Conservation (phyloP, 2,797 vertebrate genomes). For the Schizothorax lantsangensis region DNA sequence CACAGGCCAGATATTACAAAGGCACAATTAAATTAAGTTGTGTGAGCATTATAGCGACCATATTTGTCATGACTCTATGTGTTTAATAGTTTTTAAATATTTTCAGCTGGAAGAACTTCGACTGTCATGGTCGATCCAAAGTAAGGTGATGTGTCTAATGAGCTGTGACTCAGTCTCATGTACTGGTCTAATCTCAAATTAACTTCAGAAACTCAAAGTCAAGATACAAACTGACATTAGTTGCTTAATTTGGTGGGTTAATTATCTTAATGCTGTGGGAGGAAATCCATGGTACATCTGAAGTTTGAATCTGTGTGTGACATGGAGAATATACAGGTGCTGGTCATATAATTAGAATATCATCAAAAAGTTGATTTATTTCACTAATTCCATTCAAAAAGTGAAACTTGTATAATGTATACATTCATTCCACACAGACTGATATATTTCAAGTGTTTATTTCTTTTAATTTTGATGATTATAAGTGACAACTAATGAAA, state of each 20-base stretch:
- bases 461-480: no score
- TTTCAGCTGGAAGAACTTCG: slow-evolving; percentile 78
- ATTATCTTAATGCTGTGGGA: background rate
- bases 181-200: slow-evolving; percentile 32
- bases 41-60: background rate
- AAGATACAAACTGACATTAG: slow-evolving; percentile 3
- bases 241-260: slow-evolving; percentile 11
- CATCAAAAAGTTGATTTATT: no score
- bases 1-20: background rate
- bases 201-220: background rate
- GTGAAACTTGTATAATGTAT: no score
- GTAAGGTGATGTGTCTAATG: slow-evolving; percentile 62
- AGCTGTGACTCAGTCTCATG: slow-evolving; percentile 15
- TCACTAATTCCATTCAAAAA: no score
- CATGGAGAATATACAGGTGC: background rate
- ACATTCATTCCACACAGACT: no score
- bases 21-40: background rate
- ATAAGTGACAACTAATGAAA: no score
- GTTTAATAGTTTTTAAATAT: slow-evolving; percentile 50
- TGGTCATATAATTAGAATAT: no score
- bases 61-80: background rate
- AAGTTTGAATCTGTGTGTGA: background rate
- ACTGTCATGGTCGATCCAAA: slow-evolving; percentile 62
- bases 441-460: no score
- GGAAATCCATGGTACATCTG: background rate